These are phyloP conservation scores for Columba guinea DNA, from an alignment of 2,797 vertebrate genomes.

Conservation along the genomic window DNA sequence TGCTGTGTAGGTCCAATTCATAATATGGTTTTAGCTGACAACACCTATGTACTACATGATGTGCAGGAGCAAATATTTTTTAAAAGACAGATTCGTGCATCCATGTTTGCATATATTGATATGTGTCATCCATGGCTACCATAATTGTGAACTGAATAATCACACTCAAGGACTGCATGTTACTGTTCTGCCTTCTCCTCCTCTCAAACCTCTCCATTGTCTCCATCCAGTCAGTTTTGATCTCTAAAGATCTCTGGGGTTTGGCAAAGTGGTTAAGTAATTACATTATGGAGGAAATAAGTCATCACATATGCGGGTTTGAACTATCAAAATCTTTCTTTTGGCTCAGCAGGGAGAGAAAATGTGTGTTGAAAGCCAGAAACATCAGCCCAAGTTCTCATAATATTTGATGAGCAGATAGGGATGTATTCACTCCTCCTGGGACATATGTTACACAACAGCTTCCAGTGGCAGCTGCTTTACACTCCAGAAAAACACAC, in stretches of 20 bases:
- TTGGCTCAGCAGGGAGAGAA: constrained; percentile 15
- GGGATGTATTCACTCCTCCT: constrained; percentile 18
- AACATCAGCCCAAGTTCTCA: constrained; percentile 50
- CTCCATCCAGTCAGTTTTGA: not conserved
- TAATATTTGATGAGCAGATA: constrained; percentile 55
- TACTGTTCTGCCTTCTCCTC: not conserved
- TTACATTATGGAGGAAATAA: not conserved
- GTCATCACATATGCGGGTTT: not conserved
- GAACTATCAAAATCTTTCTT: not conserved
- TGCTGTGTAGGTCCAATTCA: not conserved
- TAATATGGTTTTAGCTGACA: not conserved
- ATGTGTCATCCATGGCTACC: not conserved
- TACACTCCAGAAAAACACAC: not conserved
- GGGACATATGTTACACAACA: not conserved
- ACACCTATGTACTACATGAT: accelerated
- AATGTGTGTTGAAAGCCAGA: constrained; percentile 17
- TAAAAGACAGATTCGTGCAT: not conserved
- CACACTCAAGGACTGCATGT: not conserved
- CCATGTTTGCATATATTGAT: not conserved
- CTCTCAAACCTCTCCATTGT: not conserved
- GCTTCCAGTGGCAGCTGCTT: constrained; percentile 51
- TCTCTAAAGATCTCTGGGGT: not conserved
- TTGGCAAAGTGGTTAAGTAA: not conserved
- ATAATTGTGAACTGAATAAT: not conserved
- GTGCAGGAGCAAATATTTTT: not conserved